Percentiles rank a stretch among this genome's conserved stretches.
Conservation (phyloP, 2,797 vertebrate genomes). For the Sciurus vulgaris region DNA sequence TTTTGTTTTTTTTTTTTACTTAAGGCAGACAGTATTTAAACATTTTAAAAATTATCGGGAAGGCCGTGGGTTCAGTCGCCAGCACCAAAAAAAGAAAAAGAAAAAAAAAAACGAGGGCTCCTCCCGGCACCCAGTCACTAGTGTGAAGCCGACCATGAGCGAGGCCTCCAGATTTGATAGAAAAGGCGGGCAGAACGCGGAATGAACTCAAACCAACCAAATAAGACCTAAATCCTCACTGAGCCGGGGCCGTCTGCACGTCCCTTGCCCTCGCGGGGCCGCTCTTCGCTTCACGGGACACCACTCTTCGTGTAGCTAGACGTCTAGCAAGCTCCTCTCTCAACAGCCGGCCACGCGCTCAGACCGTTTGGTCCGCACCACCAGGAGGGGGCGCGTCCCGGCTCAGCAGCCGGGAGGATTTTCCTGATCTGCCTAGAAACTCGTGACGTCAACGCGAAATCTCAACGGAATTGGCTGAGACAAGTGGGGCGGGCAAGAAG, state of each 20-base stretch:
- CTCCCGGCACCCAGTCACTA: neutral
- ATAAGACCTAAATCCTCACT: slow-evolving; percentile 32
- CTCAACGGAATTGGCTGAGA: slow-evolving; percentile 45
- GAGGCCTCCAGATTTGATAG: neutral
- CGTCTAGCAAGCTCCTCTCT: accelerated
- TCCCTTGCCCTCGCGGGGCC: neutral
- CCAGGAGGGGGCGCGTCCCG: neutral
- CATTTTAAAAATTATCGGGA: neutral
- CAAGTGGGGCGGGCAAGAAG: neutral
- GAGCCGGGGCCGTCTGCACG: neutral
- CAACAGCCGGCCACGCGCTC: neutral
- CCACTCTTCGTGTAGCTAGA: accelerated
- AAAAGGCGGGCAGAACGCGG: neutral
- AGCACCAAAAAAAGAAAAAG: neutral
- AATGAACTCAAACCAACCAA: neutral
- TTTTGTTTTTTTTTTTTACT: neutral
- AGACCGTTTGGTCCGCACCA: neutral
- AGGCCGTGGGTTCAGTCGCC: neutral
- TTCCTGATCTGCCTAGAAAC: slow-evolving; percentile 60
- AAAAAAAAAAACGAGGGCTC: neutral
- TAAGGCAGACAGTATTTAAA: neutral
- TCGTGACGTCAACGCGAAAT: neutral
- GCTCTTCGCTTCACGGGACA: neutral
- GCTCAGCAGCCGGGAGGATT: accelerated
- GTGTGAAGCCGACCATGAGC: neutral